A percentile compares a stretch with the other conserved stretches of the same genome.
Conservation (phyloP, 23 tunicate genomes). For the Clavelina lepadiformis region DNA sequence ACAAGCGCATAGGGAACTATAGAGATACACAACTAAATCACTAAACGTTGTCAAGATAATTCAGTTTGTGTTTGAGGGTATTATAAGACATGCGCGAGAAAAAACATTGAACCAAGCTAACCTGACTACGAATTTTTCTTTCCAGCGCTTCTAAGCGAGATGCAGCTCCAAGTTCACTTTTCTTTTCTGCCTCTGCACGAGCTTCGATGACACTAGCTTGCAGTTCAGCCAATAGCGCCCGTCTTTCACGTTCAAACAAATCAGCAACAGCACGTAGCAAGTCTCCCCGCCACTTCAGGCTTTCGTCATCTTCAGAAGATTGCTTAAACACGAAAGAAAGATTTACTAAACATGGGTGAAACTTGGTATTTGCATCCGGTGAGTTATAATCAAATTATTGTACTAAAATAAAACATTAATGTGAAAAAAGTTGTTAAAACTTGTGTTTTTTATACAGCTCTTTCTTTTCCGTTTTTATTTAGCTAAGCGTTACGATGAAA, state of each 20-base stretch:
- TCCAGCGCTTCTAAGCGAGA: slow-evolving; percentile 56
- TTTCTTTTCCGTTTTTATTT: too few species aligned
- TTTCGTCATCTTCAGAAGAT: slow-evolving; percentile 40
- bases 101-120: slow-evolving; percentile 6
- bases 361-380: not conserved
- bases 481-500: too few species aligned
- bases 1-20: too few species aligned
- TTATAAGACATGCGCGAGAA: not conserved
- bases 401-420: too few species aligned
- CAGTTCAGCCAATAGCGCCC: slow-evolving; percentile 67
- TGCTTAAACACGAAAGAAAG: slow-evolving; percentile 4
- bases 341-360: too few species aligned
- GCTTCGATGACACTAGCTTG: slow-evolving; percentile 70
- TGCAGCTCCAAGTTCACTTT: slow-evolving; percentile 9
- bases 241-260: slow-evolving; percentile 71
- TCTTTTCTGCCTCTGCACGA: slow-evolving; percentile 32
- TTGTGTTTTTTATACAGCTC: too few species aligned
- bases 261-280: slow-evolving; percentile 71
- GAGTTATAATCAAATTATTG: too few species aligned
- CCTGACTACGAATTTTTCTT: slow-evolving; percentile 65
- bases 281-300: slow-evolving; percentile 46
- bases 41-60: too few species aligned
- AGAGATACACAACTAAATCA: too few species aligned
- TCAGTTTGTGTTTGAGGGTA: too few species aligned
- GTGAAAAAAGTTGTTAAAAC: too few species aligned